These are phyloP conservation scores for Mycetomoellerius zeteki DNA, from an alignment of 1,140 invertebrate genomes.

Conservation along the genomic window DNA sequence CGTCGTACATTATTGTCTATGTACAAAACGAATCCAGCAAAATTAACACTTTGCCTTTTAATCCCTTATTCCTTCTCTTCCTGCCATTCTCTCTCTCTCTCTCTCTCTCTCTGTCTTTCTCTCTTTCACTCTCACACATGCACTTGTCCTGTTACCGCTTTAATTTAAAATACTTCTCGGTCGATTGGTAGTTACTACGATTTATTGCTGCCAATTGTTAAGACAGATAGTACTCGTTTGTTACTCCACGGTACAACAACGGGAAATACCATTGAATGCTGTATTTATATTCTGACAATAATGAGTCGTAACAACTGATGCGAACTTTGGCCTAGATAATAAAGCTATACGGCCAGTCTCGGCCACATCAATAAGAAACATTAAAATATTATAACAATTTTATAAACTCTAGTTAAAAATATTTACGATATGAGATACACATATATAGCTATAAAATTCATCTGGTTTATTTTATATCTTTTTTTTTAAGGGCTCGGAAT, in stretches of 20 bases:
- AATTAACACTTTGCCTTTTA: conserved; percentile 54
- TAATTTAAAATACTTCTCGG: conserved; percentile 57
- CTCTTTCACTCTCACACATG: conserved; percentile 28
- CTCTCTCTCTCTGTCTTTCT: conserved; percentile 38
- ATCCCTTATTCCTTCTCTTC: conserved; percentile 1
- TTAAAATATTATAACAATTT: conserved; percentile 51
- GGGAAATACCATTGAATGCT: conserved; percentile 10
- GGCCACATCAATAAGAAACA: conserved; percentile 49
- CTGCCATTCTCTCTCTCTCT: not conserved
- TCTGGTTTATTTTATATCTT: conserved; percentile 37
- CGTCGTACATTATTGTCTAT: conserved; percentile 15
- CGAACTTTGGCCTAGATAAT: conserved; percentile 41
- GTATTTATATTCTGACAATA: conserved; percentile 43
- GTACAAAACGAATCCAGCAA: conserved; percentile 42
- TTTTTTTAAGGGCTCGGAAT: conserved; percentile 22
- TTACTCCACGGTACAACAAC: conserved; percentile 34
- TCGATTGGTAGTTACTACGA: conserved; percentile 33
- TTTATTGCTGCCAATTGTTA: conserved; percentile 59
- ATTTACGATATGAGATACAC: conserved; percentile 21
- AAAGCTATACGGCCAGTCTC: conserved; percentile 9
- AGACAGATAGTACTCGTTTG: conserved; percentile 48
- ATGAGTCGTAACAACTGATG: conserved; percentile 47
- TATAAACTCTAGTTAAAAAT: conserved; percentile 51
- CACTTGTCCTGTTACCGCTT: conserved; percentile 19
- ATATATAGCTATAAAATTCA: conserved; percentile 53